Conservation (phyloP, 2,113 vertebrate species). For the Poeciliopsis prolifica region DNA sequence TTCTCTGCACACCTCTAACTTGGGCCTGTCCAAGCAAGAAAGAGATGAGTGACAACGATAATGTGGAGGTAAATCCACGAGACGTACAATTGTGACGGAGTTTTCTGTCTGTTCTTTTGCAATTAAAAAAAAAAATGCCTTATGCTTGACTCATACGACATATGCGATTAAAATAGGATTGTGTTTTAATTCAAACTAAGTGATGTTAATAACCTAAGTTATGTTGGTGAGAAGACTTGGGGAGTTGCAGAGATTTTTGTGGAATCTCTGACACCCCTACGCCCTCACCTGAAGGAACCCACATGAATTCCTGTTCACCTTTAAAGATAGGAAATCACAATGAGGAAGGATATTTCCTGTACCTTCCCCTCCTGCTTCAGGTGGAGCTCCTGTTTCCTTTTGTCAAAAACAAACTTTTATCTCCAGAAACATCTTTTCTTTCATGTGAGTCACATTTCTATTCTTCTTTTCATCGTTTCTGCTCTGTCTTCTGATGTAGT, state of each 20-base stretch:
- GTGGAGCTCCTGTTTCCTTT: constrained; percentile 23
- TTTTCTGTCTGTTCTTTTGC: background rate
- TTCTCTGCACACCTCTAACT: constrained; percentile 2
- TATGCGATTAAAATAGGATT: background rate
- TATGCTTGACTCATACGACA: no score
- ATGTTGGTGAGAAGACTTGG: background rate
- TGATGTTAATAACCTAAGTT: background rate
- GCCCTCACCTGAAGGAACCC: constrained; percentile 45
- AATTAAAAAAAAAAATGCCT: background rate
- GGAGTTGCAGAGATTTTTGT: background rate
- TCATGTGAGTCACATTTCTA: constrained; percentile 32
- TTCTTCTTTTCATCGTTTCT: constrained; percentile 7
- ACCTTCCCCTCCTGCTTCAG: constrained; percentile 25
- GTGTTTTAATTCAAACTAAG: constrained; percentile 9
- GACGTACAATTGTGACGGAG: background rate
- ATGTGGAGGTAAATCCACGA: constrained; percentile 48
- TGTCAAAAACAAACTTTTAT: constrained; percentile 45
- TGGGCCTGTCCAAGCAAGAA: constrained; percentile 44
- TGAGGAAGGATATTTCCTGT: constrained; percentile 27
- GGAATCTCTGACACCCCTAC: constrained; percentile 34
- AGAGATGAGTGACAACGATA: constrained; percentile 54
- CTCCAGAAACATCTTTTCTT: constrained; percentile 57
- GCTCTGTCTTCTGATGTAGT: constrained; percentile 76
- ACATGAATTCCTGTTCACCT: constrained; percentile 53
- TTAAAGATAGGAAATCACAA: constrained; percentile 57